These are phyloP conservation scores for Tadarida brasiliensis DNA, from an alignment of 2,797 vertebrate species.

Conservation along the genomic window DNA sequence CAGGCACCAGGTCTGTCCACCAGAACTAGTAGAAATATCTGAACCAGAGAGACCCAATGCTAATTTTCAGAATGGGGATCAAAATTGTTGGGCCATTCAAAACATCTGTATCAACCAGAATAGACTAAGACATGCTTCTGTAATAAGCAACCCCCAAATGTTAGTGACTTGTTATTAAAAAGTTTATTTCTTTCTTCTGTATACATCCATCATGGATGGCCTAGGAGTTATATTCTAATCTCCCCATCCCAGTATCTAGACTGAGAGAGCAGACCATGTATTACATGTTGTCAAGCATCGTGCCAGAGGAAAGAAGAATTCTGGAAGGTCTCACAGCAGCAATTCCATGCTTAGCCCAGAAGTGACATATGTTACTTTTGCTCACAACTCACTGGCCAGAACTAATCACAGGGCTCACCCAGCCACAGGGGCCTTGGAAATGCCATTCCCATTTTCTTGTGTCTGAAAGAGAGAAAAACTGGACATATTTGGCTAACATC, in stretches of 20 bases:
- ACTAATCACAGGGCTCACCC: background rate
- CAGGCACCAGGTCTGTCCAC: background rate
- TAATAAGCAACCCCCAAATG: background rate
- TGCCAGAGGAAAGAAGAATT: background rate
- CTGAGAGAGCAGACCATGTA: background rate
- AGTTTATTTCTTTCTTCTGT: conserved; percentile 6
- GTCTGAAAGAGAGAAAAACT: background rate
- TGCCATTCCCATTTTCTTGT: background rate
- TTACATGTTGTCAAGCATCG: background rate
- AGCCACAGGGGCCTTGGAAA: background rate
- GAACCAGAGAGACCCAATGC: background rate
- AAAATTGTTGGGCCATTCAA: background rate
- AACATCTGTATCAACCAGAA: background rate
- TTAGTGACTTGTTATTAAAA: conserved; percentile 7
- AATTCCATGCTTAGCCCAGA: conserved; percentile 21
- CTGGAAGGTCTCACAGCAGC: conserved; percentile 5
- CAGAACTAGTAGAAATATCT: background rate
- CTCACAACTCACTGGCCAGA: conserved; percentile 10
- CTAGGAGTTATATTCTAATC: background rate
- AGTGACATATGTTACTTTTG: conserved; percentile 44
- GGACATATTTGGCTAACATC: background rate
- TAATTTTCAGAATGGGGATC: conserved; percentile 46
- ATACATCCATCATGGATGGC: background rate
- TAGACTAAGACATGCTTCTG: background rate
- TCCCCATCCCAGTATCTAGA: background rate